phyloP scores from a whole-genome alignment of 2,113 vertebrate genomes.

The Tychaedon coryphoeus region DNA sequence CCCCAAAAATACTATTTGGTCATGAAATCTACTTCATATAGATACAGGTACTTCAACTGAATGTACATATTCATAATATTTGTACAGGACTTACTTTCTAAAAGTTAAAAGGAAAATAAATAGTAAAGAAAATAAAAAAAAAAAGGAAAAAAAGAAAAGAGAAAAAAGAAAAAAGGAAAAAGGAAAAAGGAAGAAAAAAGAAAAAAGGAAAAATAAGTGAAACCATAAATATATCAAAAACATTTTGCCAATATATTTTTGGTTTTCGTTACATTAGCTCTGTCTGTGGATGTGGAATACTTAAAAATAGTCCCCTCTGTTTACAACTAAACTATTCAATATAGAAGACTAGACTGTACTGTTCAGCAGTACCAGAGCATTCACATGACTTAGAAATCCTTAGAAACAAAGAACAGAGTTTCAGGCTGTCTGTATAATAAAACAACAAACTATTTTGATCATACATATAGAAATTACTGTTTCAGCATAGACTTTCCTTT shows the following conservation, averaged over 20 bases:
- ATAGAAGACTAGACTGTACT: not conserved
- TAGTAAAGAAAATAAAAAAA: too few species aligned
- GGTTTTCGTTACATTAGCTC: not conserved
- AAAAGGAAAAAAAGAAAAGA: rapidly evolving
- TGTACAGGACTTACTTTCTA: not conserved
- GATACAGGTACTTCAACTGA: not conserved
- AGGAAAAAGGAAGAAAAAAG: rapidly evolving
- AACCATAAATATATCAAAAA: not conserved
- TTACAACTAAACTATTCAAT: not conserved
- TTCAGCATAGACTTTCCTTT: not conserved
- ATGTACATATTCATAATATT: not conserved
- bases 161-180: rapidly evolving
- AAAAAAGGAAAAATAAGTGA: not conserved
- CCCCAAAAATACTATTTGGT: not conserved
- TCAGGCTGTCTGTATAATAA: not conserved
- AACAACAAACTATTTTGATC: not conserved
- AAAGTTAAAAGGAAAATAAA: not conserved
- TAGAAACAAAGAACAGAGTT: not conserved
- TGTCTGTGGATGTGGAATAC: not conserved
- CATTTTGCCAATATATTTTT: not conserved
- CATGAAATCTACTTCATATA: not conserved
- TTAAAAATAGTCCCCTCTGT: not conserved
- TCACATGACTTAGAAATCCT: not conserved
- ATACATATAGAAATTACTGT: not conserved
- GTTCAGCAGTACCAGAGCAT: not conserved